A percentile compares a stretch with the other conserved stretches of the same genome.
These are phyloP conservation scores for Leptopilina boulardi DNA, from an alignment of 1,140 invertebrate species.

Conservation along the genomic window DNA sequence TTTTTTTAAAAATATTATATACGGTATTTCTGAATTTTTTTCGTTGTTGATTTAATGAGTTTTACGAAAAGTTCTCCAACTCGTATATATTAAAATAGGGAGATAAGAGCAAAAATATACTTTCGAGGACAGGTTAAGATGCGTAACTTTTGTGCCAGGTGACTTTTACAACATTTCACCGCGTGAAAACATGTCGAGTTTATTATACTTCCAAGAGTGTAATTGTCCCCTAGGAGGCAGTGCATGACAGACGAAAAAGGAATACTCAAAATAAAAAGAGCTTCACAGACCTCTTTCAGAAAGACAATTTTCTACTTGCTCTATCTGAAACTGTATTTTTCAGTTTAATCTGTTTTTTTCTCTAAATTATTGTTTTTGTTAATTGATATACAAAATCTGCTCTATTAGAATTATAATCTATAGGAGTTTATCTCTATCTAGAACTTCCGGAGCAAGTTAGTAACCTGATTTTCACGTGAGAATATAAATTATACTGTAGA, in stretches of 20 bases:
- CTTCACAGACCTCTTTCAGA: neutral
- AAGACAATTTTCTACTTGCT: neutral
- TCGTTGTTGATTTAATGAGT: neutral
- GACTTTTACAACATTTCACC: constrained; percentile 25
- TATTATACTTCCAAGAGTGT: constrained; percentile 21
- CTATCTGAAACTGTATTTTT: neutral
- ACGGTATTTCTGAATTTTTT: neutral
- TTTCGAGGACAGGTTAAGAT: constrained; percentile 22
- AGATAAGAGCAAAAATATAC: constrained; percentile 25
- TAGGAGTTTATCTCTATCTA: neutral
- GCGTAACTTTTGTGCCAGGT: constrained; percentile 25
- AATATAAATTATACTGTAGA: neutral
- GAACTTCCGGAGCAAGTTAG: neutral
- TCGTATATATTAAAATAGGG: neutral
- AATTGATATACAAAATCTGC: neutral
- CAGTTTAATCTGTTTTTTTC: too few relatives aligned
- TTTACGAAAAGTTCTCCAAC: neutral
- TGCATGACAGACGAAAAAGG: neutral
- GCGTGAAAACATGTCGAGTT: neutral
- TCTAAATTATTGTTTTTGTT: neutral
- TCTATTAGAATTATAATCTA: neutral
- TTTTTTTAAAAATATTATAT: too few relatives aligned
- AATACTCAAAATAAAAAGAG: neutral
- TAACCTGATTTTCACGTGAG: constrained; percentile 14
- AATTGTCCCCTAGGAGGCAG: neutral